Conservation (phyloP, 2,888 invertebrate genomes). For the Thelaira solivaga region DNA sequence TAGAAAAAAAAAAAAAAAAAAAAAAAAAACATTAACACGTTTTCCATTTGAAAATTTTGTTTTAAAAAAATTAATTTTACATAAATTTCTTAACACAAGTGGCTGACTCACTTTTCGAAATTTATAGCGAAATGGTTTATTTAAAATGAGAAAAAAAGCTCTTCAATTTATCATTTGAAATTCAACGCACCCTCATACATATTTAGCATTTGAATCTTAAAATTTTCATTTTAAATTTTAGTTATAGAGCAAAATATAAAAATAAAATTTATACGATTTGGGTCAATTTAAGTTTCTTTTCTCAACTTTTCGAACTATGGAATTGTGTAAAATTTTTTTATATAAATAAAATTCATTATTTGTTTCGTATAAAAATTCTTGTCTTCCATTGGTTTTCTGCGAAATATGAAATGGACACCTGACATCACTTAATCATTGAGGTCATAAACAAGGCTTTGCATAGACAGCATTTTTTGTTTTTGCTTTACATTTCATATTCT, state of each 20-base stretch:
- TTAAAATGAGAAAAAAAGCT: slow-evolving; percentile 6
- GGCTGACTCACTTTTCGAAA: slow-evolving; percentile 38
- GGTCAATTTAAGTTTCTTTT: slow-evolving; percentile 17
- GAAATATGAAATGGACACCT: slow-evolving; percentile 6
- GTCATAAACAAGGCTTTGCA: slow-evolving; percentile 26
- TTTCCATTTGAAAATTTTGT: background rate
- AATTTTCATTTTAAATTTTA: slow-evolving; percentile 16
- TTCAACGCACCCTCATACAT: background rate
- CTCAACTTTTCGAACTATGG: no score
- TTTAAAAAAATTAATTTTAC: background rate
- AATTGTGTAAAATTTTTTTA: no score
- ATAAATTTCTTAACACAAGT: background rate
- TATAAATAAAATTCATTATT: no score
- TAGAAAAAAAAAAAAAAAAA: no score
- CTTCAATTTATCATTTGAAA: slow-evolving; percentile 48
- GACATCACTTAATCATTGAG: slow-evolving; percentile 41
- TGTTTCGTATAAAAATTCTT: background rate
- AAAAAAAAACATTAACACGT: no score
- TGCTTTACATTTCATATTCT: slow-evolving; percentile 4
- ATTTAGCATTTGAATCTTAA: background rate
- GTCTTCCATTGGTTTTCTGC: background rate
- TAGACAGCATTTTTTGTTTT: background rate
- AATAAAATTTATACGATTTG: slow-evolving; percentile 35
- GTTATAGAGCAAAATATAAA: background rate
- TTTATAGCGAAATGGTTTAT: slow-evolving; percentile 1